Conservation (phyloP, 1,140 invertebrate species). For the Halesus radiatus region DNA sequence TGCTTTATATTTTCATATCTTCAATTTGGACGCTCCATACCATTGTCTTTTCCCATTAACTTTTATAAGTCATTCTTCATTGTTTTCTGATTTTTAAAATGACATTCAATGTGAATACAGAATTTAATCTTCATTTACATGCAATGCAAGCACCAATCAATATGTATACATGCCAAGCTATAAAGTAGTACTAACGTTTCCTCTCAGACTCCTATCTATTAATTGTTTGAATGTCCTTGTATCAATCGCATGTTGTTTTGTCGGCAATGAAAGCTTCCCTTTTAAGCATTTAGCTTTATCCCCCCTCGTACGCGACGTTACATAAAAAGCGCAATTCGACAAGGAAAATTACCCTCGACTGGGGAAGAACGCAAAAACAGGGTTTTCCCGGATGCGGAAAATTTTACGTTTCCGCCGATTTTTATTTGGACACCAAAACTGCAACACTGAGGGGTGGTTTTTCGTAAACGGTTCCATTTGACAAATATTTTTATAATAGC, state of each 20-base stretch:
- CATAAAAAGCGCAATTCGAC: constrained; percentile 58
- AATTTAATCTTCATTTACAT: too few species aligned
- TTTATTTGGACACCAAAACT: constrained; percentile 35
- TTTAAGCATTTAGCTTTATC: constrained; percentile 47
- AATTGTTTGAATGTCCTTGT: not conserved
- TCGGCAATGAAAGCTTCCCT: constrained; percentile 50
- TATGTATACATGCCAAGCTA: too few species aligned
- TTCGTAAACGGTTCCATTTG: not conserved
- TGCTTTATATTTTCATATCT: constrained; percentile 31
- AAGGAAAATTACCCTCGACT: constrained; percentile 57
- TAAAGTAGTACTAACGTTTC: too few species aligned
- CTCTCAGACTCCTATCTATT: too few species aligned
- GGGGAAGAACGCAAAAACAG: constrained; percentile 37
- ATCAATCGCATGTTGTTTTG: constrained; percentile 27
- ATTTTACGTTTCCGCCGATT: constrained; percentile 46
- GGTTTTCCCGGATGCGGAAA: constrained; percentile 48
- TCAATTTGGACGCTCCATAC: not conserved
- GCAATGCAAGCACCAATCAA: too few species aligned
- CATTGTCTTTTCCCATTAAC: too few species aligned
- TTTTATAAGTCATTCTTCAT: too few species aligned
- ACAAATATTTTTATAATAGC: not conserved
- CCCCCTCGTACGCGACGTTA: constrained; percentile 48
- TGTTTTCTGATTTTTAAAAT: too few species aligned
- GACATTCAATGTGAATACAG: too few species aligned
- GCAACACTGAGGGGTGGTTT: not conserved